These are phyloP conservation scores for Troides oblongomaculatus DNA, from an alignment of 2,888 invertebrate genomes.

Conservation along the genomic window DNA sequence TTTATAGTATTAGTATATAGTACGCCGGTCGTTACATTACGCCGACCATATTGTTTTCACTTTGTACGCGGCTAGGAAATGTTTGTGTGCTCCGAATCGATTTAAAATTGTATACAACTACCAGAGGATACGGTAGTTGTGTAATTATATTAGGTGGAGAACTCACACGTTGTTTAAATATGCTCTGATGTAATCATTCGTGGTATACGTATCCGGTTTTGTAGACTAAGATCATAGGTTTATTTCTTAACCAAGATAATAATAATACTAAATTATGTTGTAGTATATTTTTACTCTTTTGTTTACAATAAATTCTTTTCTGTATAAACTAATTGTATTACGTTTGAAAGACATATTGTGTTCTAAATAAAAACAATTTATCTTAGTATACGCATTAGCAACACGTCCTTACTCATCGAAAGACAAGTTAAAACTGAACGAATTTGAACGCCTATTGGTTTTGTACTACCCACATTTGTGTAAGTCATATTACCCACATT, in stretches of 20 bases:
- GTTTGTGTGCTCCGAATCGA: conserved; percentile 8
- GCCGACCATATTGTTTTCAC: conserved; percentile 18
- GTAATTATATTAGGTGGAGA: neutral
- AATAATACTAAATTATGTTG: too few relatives aligned
- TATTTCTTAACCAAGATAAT: neutral
- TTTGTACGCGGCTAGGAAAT: conserved; percentile 9
- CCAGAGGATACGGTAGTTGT: neutral
- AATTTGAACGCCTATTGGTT: too few relatives aligned
- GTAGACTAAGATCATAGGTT: neutral
- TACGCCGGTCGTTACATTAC: conserved; percentile 11
- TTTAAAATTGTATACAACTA: conserved; percentile 1
- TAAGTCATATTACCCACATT: too few relatives aligned
- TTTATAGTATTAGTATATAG: neutral
- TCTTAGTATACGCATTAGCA: too few relatives aligned
- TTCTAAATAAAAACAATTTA: too few relatives aligned
- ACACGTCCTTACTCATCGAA: too few relatives aligned
- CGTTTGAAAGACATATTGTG: too few relatives aligned
- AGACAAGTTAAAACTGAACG: too few relatives aligned
- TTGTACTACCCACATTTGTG: too few relatives aligned
- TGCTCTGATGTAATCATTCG: neutral
- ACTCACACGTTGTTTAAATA: neutral
- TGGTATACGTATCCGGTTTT: neutral
- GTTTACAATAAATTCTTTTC: too few relatives aligned
- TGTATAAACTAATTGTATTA: too few relatives aligned
- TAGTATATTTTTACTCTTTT: too few relatives aligned